Conservation (phyloP, 2,113 vertebrate species). For the Oreocharis arfaki region DNA sequence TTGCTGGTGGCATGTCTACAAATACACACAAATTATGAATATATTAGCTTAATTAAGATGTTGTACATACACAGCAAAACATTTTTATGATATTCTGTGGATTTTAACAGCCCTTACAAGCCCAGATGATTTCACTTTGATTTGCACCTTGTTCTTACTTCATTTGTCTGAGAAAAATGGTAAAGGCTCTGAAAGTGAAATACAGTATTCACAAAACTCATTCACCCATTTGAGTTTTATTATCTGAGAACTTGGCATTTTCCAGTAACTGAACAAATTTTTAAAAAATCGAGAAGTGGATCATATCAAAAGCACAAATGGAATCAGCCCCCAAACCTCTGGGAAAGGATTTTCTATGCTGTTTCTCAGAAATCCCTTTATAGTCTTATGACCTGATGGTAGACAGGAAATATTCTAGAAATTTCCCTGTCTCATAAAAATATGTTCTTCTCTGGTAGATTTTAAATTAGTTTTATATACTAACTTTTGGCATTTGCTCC, state of each 20-base stretch:
- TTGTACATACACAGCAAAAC: not conserved
- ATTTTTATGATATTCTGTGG: conserved; percentile 11
- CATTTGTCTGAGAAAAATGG: not conserved
- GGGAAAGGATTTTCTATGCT: not conserved
- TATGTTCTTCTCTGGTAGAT: not conserved
- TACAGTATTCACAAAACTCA: not conserved
- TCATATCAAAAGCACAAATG: not conserved
- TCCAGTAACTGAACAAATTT: not conserved
- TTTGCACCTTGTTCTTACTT: not conserved
- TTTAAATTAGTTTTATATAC: not conserved
- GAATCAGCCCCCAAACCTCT: not conserved
- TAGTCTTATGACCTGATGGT: not conserved
- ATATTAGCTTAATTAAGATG: conserved; percentile 11
- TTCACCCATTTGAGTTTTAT: not conserved
- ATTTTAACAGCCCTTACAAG: conserved; percentile 35
- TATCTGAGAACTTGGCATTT: not conserved
- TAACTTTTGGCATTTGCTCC: not conserved
- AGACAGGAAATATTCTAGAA: not conserved
- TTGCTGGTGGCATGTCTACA: not conserved
- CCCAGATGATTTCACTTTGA: conserved; percentile 12
- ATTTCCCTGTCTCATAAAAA: not conserved
- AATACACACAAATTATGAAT: not conserved
- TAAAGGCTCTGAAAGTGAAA: not conserved
- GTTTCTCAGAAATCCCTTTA: not conserved
- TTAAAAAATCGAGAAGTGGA: not conserved